Conservation (phyloP, 2,113 vertebrate species). For the Orientallactaga bullata region DNA sequence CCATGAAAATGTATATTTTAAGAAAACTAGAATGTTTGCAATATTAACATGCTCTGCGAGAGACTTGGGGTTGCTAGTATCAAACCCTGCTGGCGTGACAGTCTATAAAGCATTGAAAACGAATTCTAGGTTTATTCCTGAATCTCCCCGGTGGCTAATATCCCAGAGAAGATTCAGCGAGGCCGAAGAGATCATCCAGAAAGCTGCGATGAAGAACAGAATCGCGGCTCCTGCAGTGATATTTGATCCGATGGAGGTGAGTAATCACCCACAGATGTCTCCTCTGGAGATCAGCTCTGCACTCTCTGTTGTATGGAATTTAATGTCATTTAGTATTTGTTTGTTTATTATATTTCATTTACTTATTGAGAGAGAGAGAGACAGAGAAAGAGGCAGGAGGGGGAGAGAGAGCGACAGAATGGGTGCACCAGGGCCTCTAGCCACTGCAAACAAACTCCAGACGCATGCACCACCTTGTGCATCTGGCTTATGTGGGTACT, state of each 20-base stretch:
- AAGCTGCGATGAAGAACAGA: slow-evolving; percentile 92
- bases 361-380: too few relatives aligned
- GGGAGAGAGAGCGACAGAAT: too few relatives aligned
- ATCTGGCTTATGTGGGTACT: too few relatives aligned
- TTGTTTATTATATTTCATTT: too few relatives aligned
- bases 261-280: neutral
- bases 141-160: slow-evolving; percentile 96
- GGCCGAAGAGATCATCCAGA: slow-evolving; percentile 91
- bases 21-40: slow-evolving; percentile 40
- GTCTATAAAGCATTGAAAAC: slow-evolving; percentile 56
- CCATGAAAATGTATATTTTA: neutral
- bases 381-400: too few relatives aligned
- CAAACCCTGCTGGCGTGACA: neutral
- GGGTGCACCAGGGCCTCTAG: too few relatives aligned
- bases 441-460: too few relatives aligned
- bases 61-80: neutral
- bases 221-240: slow-evolving; percentile 85
- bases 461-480: too few relatives aligned
- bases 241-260: slow-evolving; percentile 89
- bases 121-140: slow-evolving; percentile 92
- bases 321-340: neutral
- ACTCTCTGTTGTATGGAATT: slow-evolving; percentile 4
- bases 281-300: neutral
- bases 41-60: slow-evolving; percentile 28
- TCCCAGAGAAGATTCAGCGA: slow-evolving; percentile 92